Conservation (phyloP, 2,888 invertebrate species). For the Saturnia pavonia region DNA sequence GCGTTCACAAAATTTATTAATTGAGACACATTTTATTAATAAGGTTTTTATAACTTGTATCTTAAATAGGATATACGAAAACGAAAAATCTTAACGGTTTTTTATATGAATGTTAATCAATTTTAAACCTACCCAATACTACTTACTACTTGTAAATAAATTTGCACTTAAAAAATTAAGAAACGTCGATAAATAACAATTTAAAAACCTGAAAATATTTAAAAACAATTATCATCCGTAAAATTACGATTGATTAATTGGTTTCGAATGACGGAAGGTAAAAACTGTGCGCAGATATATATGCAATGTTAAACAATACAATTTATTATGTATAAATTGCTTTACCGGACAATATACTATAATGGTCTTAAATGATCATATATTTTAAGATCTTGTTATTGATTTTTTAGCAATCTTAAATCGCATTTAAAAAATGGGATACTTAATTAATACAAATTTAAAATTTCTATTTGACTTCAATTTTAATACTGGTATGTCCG, state of each 20-base stretch:
- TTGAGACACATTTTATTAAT: no score
- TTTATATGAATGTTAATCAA: neutral
- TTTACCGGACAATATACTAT: neutral
- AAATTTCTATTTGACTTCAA: no score
- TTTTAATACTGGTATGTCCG: no score
- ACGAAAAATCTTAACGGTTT: no score
- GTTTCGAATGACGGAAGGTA: conserved; percentile 25
- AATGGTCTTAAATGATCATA: neutral
- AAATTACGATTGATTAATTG: conserved; percentile 44
- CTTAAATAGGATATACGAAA: no score
- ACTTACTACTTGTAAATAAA: neutral
- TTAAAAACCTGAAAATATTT: conserved; percentile 21
- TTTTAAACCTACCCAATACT: neutral
- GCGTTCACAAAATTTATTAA: no score
- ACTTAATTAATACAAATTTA: no score
- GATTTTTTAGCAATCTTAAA: neutral
- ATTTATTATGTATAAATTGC: conserved; percentile 11
- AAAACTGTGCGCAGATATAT: conserved; percentile 16
- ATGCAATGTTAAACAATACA: conserved; percentile 4
- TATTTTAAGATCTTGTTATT: neutral
- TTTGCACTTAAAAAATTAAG: neutral
- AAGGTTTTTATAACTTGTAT: no score
- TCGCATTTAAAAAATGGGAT: neutral
- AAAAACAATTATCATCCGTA: conserved; percentile 47
- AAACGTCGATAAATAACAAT: conserved; percentile 15